Base-by-base conservation (phyloP, 2,797 vertebrate genomes). In the Tapirus indicus region DNA sequence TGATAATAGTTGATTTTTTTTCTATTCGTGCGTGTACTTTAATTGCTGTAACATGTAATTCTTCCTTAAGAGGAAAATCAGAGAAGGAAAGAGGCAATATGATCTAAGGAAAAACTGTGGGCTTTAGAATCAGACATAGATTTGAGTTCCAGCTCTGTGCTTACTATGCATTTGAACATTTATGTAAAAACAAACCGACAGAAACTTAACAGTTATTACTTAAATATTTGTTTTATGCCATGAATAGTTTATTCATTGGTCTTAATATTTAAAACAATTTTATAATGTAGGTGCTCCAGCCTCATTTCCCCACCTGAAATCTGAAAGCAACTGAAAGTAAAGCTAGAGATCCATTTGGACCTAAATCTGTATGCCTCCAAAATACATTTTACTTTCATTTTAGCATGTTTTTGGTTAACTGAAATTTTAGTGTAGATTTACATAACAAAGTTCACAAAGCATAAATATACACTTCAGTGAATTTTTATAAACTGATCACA, bases 61-160 rank as follows among this genome's bases (percentile, higher is more conserved):
- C 13, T 96, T 83, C n/a, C n/a, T 60, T 92, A 54, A 64, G 13
- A 79, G 68, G 71, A 94, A 95, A 75, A 66, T 87, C 21, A 62
- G 41, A 72, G 6, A 23, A 66, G 12, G 32, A 92, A 75, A 82
- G 8, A 83, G 5, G 2, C 27, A 88, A 69, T 32, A 86, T 56
- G 5, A 78, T 29, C 12, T 75, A 60, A 89, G 17, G 9, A 62
- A 86, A 95, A 88, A 47, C 3, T 23, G 1, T 58, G 4, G 17
- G 12, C 6, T 86, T 60, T 71, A 58, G 1, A 78, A 86, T 72
- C 4, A 35, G 27, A n/a, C 17, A 49, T 25, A 79, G 7, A 91
- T 91, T n/a, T 77, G 20, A 69, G 60, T 93, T 92, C 16, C 9
- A 88, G 35, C 17, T 95, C 56, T 79, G 56, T 9, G 27, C 8